Evolutionary conservation across 2,113 vertebrate genomes (phyloP), one percentile per base, ranked within the genome.

Genomic region (Melanotaenia duboulayi): DNA sequence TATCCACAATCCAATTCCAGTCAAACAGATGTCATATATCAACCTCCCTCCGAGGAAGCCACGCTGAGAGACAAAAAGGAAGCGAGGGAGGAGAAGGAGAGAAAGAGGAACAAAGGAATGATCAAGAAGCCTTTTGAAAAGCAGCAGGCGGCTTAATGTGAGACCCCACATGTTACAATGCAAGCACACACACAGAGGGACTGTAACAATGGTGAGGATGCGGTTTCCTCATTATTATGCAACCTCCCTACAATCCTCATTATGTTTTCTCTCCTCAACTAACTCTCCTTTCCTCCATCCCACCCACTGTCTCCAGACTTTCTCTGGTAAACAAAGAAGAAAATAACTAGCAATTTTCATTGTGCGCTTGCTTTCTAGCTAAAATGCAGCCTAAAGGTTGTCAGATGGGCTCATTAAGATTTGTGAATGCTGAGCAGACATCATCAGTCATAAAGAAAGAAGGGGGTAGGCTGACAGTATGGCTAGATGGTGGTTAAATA

Each of bases 1-100:
- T 83, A 72, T 65, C 59, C 68, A 70, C 72, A 88, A 87, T 90
- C 88, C 86, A 90, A 87, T 91, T 93, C 88, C 83, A 78, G 78
- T 83, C 78, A 77, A 92, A 83, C 93, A 94, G 94, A 94, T 93
- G 93, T 92, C 90, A 92, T 89, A 90, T 85, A 93, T 92, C 87
- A 92, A 78, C 66, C 61, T 37, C 82, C 84, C 83, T 79, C 80
- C n/a, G 67, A 80, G 87, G 84, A 86, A 68, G 84, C 83, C 81
- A 88, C 68, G 61, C 76, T 55, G 49, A 25, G 44, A 74, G 62
- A 76, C 57, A 74, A 70, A 61, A 42, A 81, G 67, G 17, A 62
- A 52, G 80, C 37, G 62, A 67, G 68, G 63, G 73, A 78, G 54
- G 32, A 37, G 51, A 69, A 44, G 65, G 39, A 37, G 42, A 63